A percentile compares a stretch with the other conserved stretches of the same genome.
Evolutionary conservation across 2,888 invertebrate genomes (phyloP).

Genomic region (Caenorhabditis macrosperma): DNA sequence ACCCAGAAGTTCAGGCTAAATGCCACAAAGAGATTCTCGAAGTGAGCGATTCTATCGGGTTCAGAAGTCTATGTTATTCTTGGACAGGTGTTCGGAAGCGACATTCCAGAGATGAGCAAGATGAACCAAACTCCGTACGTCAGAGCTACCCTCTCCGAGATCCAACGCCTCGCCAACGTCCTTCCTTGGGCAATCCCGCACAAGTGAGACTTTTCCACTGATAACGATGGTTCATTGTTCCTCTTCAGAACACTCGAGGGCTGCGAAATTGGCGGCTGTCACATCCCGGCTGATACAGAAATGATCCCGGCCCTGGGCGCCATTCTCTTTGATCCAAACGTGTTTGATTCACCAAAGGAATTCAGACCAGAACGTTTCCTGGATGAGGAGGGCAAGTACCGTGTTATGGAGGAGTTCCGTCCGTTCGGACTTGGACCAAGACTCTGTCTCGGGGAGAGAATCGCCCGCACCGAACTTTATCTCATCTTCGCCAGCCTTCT

Average conservation of each 20-base stretch:
- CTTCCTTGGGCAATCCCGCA: constrained; percentile 79
- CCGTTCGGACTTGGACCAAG: constrained; percentile 69
- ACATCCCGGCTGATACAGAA: constrained; percentile 66
- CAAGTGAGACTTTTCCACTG: constrained; percentile 31
- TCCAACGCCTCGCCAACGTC: constrained; percentile 76
- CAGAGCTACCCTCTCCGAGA: constrained; percentile 75
- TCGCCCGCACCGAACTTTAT: constrained; percentile 73
- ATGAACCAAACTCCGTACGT: constrained; percentile 66
- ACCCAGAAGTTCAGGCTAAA: constrained; percentile 72
- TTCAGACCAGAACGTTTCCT: constrained; percentile 71
- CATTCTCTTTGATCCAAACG: constrained; percentile 61
- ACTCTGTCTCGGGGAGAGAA: constrained; percentile 69
- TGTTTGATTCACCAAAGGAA: constrained; percentile 67
- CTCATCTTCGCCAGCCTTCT: constrained; percentile 71
- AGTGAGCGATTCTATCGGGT: not conserved
- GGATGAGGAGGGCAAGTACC: constrained; percentile 51
- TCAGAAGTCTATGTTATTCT: not conserved
- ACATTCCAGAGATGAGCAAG: constrained; percentile 43
- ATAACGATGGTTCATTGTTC: not conserved
- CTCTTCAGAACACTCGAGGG: constrained; percentile 42
- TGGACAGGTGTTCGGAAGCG: constrained; percentile 50
- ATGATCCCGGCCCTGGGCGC: constrained; percentile 72
- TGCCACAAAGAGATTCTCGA: constrained; percentile 59
- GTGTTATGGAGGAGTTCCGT: constrained; percentile 47
- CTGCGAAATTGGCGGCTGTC: constrained; percentile 47